These are phyloP conservation scores for Drosophila baimaii DNA, from an alignment of 1,140 invertebrate species.

Conservation along the genomic window DNA sequence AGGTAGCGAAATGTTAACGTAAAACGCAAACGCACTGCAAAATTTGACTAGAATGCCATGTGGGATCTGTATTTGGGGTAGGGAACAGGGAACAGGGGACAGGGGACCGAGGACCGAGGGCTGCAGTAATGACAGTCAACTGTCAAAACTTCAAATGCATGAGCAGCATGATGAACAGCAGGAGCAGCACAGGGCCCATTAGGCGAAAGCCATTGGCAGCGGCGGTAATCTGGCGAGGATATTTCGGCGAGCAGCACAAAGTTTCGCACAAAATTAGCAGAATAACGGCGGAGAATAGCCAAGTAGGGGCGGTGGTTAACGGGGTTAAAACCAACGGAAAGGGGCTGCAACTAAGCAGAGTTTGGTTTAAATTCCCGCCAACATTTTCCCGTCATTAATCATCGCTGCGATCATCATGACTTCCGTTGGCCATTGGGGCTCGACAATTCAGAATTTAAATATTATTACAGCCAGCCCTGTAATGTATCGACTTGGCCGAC, in stretches of 20 bases:
- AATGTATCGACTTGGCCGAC: slow-evolving; percentile 59
- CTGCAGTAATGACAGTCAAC: slow-evolving; percentile 74
- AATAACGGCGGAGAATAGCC: not conserved
- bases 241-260: slow-evolving; percentile 22
- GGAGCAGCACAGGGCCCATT: slow-evolving; percentile 12
- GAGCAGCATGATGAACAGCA: slow-evolving; percentile 74
- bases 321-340: slow-evolving; percentile 1
- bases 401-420: slow-evolving; percentile 9
- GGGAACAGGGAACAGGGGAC: not conserved
- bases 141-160: slow-evolving; percentile 79
- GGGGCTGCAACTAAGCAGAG: not conserved
- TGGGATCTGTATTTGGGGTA: slow-evolving; percentile 6
- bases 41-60: slow-evolving; percentile 47
- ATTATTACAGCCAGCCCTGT: slow-evolving; percentile 57
- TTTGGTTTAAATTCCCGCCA: slow-evolving; percentile 1
- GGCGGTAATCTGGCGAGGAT: slow-evolving; percentile 3
- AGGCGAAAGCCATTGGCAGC: not conserved
- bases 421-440: slow-evolving; percentile 20
- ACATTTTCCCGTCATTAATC: slow-evolving; percentile 30
- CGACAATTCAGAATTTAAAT: slow-evolving; percentile 51
- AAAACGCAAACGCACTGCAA: slow-evolving; percentile 78
- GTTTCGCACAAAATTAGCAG: slow-evolving; percentile 31
- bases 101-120: not conserved
- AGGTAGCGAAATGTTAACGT: slow-evolving; percentile 78
- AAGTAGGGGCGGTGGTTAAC: slow-evolving; percentile 3